Evolutionary conservation across 2,888 invertebrate species (phyloP).

Genomic region (Antheraea yamamai): DNA sequence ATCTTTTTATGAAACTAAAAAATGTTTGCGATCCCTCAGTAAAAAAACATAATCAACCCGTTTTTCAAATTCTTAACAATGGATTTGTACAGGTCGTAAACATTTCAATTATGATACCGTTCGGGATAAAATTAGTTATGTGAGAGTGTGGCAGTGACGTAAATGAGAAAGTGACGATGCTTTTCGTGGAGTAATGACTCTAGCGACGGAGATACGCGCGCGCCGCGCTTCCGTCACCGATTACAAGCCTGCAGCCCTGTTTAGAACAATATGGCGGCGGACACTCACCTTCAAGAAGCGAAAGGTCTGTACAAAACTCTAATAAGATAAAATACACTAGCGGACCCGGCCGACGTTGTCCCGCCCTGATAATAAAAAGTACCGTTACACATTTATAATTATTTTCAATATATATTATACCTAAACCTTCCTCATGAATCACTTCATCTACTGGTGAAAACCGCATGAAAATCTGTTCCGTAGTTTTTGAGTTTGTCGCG

Average conservation of each 20-base stretch:
- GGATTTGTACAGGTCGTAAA: neutral
- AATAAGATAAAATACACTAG: too few species aligned
- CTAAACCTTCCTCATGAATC: too few species aligned
- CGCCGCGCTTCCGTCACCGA: conserved; percentile 50
- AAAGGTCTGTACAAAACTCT: conserved; percentile 51
- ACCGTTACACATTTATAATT: too few species aligned
- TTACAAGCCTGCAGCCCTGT: conserved; percentile 58
- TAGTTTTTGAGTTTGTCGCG: too few species aligned
- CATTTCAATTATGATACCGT: conserved; percentile 7
- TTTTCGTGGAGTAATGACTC: conserved; percentile 59
- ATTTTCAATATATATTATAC: too few species aligned
- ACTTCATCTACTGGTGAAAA: too few species aligned
- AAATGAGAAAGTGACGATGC: conserved; percentile 1
- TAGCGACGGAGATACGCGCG: conserved; percentile 68
- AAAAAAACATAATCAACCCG: neutral
- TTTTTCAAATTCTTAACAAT: neutral
- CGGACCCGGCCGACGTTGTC: too few species aligned
- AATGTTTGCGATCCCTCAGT: neutral
- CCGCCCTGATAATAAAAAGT: too few species aligned
- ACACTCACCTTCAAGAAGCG: conserved; percentile 68
- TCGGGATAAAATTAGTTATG: neutral
- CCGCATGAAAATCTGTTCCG: too few species aligned
- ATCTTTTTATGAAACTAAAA: neutral
- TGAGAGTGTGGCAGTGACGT: conserved; percentile 4
- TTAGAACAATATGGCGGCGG: conserved; percentile 70